These are phyloP conservation scores for Epinephelus awoara DNA, from an alignment of 2,797 vertebrate species.

Conservation along the genomic window DNA sequence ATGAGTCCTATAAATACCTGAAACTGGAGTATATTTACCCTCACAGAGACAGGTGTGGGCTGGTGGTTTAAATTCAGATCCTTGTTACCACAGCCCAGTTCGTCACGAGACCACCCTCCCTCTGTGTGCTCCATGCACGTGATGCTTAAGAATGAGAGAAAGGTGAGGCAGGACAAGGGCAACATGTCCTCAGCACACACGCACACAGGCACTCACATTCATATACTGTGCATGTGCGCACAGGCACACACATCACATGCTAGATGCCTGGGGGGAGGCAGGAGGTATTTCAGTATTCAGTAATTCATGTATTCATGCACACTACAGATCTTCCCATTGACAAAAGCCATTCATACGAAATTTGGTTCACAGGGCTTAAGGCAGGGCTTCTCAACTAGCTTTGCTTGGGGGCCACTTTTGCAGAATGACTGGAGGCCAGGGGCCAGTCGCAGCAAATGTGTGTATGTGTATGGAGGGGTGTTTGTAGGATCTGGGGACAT, in stretches of 20 bases:
- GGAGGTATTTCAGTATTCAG: too few relatives aligned
- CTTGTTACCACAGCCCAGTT: slow-evolving; percentile 36
- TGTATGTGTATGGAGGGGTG: too few relatives aligned
- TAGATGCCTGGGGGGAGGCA: not conserved
- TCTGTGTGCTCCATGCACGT: slow-evolving; percentile 40
- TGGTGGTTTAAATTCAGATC: slow-evolving; percentile 42
- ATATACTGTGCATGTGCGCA: slow-evolving; percentile 17
- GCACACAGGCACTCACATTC: not conserved
- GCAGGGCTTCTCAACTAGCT: too few relatives aligned
- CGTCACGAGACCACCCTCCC: slow-evolving; percentile 39
- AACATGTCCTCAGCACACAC: slow-evolving; percentile 38
- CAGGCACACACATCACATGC: slow-evolving; percentile 7
- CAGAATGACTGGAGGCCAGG: too few relatives aligned
- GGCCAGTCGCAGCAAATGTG: too few relatives aligned
- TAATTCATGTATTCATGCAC: too few relatives aligned
- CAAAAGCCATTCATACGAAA: too few relatives aligned
- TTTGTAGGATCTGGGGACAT: too few relatives aligned
- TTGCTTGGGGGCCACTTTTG: too few relatives aligned
- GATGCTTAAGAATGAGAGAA: slow-evolving; percentile 51
- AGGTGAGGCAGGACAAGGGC: slow-evolving; percentile 56
- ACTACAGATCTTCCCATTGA: too few relatives aligned
- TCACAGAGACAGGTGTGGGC: slow-evolving; percentile 36
- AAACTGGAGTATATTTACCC: slow-evolving; percentile 38
- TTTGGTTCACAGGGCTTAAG: too few relatives aligned
- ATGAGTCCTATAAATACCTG: slow-evolving; percentile 62